A percentile compares a stretch with the other conserved stretches of the same genome.
phyloP scores from a whole-genome alignment of 1,140 invertebrate genomes.

The Diprion similis region DNA sequence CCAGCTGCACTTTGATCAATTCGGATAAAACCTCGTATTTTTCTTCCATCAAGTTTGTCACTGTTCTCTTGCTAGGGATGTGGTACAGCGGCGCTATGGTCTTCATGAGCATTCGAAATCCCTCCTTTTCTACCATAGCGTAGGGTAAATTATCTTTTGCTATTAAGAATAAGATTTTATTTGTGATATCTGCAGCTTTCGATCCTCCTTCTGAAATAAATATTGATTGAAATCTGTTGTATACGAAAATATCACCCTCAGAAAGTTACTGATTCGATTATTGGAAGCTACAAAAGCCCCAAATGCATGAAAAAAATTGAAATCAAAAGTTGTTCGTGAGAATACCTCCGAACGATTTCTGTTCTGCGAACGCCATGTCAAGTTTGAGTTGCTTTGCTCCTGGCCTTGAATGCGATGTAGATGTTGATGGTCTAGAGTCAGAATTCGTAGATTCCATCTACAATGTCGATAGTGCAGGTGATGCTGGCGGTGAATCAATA shows the following conservation, averaged over 20 bases:
- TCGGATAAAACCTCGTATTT: conserved; percentile 46
- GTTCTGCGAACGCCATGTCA: background rate
- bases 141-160: conserved; percentile 49
- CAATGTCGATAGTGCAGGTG: background rate
- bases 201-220: background rate
- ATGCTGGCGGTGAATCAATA: background rate
- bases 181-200: conserved; percentile 23
- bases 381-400: background rate
- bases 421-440: background rate
- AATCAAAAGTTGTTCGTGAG: background rate
- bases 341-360: background rate
- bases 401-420: conserved; percentile 9
- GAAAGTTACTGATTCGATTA: background rate
- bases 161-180: conserved; percentile 40
- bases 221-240: background rate
- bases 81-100: conserved; percentile 49
- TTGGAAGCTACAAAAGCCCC: no score
- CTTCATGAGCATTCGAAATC: conserved; percentile 50
- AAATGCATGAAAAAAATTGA: background rate
- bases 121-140: conserved; percentile 51
- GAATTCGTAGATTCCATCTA: background rate
- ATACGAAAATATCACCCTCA: background rate
- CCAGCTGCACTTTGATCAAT: conserved; percentile 33
- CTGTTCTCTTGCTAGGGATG: conserved; percentile 42
- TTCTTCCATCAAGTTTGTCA: conserved; percentile 37